Conservation (phyloP, 2,113 vertebrate species). For the Nothobranchius furzeri region DNA sequence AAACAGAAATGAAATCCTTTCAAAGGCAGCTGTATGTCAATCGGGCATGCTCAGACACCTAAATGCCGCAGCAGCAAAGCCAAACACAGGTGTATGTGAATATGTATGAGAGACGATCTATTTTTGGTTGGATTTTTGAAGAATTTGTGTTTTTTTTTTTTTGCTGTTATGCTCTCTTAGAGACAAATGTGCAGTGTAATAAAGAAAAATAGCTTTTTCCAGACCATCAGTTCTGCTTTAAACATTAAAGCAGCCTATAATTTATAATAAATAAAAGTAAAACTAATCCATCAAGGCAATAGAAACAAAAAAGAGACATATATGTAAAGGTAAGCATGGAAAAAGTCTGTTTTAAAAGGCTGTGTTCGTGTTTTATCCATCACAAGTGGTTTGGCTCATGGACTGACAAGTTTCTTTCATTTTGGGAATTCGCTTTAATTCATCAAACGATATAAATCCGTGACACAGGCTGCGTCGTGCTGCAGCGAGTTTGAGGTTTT, state of each 20-base stretch:
- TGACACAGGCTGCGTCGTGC: constrained; percentile 18
- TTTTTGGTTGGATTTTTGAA: constrained; percentile 5
- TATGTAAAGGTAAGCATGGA: constrained; percentile 34
- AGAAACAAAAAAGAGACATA: constrained; percentile 27
- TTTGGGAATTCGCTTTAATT: constrained; percentile 47
- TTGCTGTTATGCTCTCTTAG: background rate
- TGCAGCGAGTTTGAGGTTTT: constrained; percentile 15
- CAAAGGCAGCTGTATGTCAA: constrained; percentile 36
- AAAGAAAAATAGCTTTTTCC: constrained; percentile 11
- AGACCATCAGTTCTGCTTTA: constrained; percentile 24
- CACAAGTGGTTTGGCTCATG: constrained; percentile 42
- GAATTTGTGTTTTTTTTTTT: background rate
- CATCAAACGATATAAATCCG: constrained; percentile 52
- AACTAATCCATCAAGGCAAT: constrained; percentile 23
- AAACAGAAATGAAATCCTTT: constrained; percentile 45
- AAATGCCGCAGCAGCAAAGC: constrained; percentile 16
- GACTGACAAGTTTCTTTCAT: constrained; percentile 53
- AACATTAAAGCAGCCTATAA: constrained; percentile 20
- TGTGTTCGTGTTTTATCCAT: constrained; percentile 16
- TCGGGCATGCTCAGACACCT: constrained; percentile 48
- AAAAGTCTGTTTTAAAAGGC: constrained; percentile 39
- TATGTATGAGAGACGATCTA: constrained; percentile 3
- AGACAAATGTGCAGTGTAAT: background rate
- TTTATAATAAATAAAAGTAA: constrained; percentile 14
- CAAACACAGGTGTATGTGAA: constrained; percentile 35